Percentiles rank a stretch among this genome's conserved stretches.
Conservation (phyloP, 64 coral and sea anemone genomes). For the Platygyra sinensis region DNA sequence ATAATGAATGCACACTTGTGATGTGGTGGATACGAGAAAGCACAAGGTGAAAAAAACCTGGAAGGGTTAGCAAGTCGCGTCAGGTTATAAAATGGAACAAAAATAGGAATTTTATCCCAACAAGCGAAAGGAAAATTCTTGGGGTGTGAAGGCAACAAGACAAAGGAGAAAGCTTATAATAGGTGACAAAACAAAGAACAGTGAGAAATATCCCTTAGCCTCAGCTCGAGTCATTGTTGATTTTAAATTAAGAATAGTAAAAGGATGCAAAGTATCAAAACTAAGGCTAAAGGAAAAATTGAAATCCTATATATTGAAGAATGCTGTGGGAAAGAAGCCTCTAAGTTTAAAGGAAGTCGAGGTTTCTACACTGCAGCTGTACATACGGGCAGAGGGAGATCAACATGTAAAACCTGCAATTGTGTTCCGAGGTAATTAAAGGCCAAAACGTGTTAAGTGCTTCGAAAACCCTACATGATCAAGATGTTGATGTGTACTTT, state of each 20-base stretch:
- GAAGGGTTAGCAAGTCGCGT: background rate
- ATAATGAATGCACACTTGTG: conserved; percentile 39
- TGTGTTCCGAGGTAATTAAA: conserved; percentile 63
- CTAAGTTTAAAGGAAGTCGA: no score
- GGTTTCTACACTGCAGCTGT: background rate
- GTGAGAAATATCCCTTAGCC: no score
- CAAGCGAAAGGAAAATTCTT: no score
- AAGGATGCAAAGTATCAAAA: no score
- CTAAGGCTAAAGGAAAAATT: no score
- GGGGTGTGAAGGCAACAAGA: no score
- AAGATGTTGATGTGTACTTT: conserved; percentile 63
- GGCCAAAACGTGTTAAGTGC: conserved; percentile 44
- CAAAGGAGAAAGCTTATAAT: background rate
- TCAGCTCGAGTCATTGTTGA: no score
- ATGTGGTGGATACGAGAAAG: conserved; percentile 46
- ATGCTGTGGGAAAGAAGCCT: no score
- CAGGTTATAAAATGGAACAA: background rate
- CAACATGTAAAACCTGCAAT: conserved; percentile 58
- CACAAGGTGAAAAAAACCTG: conserved; percentile 36
- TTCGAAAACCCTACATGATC: conserved; percentile 25
- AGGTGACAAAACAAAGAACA: no score
- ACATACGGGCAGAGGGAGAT: conserved; percentile 23
- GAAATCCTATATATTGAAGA: no score
- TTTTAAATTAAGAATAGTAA: no score
- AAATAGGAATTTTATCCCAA: no score